A percentile compares a stretch with the other conserved stretches of the same genome.
These are phyloP conservation scores for Brienomyrus longianalis DNA, from an alignment of 2,113 vertebrate species.

Conservation along the genomic window DNA sequence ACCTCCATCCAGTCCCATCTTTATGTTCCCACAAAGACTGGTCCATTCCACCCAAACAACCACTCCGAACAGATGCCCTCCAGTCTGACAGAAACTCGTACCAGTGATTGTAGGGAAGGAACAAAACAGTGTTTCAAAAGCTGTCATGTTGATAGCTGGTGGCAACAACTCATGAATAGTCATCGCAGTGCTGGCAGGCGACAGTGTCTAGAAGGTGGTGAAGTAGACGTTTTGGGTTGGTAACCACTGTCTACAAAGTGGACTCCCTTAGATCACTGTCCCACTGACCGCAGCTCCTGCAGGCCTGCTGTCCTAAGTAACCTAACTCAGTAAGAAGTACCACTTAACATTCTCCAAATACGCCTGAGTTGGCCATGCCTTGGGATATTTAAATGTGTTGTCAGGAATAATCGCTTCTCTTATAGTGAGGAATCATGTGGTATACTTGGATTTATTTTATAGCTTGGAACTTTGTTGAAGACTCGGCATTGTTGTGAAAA, in stretches of 20 bases:
- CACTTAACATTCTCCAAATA: neutral
- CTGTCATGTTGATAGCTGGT: neutral
- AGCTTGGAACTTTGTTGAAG: neutral
- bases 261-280: neutral
- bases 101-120: neutral
- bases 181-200: neutral
- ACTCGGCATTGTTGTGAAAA: neutral
- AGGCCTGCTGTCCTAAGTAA: neutral
- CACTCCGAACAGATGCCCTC: neutral
- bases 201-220: neutral
- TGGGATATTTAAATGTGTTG: neutral
- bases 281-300: neutral
- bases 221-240: neutral
- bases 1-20: neutral
- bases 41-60: neutral
- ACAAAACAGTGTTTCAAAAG: neutral
- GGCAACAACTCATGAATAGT: neutral
- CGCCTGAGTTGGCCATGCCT: neutral
- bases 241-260: neutral
- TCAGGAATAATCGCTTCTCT: neutral
- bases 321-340: neutral
- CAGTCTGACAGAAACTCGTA: neutral
- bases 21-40: neutral
- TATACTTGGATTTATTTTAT: neutral
- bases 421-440: neutral